Conservation (phyloP, 2,113 vertebrate species). For the Leucosticte australis region DNA sequence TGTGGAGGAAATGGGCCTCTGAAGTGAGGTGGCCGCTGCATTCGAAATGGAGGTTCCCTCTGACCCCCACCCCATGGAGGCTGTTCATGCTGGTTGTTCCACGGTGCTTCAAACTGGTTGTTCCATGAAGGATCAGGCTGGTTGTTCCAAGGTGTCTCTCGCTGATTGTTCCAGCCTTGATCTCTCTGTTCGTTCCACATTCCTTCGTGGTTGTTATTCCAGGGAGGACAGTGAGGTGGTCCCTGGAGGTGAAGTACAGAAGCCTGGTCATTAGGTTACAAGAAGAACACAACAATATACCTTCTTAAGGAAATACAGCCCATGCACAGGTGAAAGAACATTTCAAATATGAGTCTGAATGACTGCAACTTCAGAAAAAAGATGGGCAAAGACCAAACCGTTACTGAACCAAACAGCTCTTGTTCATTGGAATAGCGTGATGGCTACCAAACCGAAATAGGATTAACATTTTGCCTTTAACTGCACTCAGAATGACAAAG, state of each 20-base stretch:
- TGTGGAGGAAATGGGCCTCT: slow-evolving; percentile 94
- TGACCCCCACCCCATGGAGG: slow-evolving; percentile 92
- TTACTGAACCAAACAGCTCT: not conserved
- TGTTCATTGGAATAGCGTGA: accelerated
- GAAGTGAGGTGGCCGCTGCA: slow-evolving; percentile 96
- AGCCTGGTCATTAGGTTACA: slow-evolving; percentile 69
- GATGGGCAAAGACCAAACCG: not conserved
- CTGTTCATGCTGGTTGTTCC: slow-evolving; percentile 92
- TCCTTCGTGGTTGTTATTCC: slow-evolving; percentile 94
- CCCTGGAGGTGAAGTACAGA: slow-evolving; percentile 83
- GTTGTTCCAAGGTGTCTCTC: slow-evolving; percentile 84
- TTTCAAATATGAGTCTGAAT: not conserved
- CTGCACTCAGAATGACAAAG: not conserved
- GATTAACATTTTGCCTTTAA: not conserved
- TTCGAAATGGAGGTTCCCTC: slow-evolving; percentile 92
- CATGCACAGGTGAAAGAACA: accelerated
- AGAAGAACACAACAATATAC: not conserved
- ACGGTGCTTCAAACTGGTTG: slow-evolving; percentile 81
- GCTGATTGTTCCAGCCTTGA: slow-evolving; percentile 89
- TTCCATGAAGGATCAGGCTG: slow-evolving; percentile 86
- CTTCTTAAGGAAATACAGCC: not conserved
- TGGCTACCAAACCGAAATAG: accelerated
- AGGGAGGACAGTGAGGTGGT: slow-evolving; percentile 93
- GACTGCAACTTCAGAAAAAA: not conserved
- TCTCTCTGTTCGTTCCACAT: slow-evolving; percentile 96